A percentile compares a stretch with the other conserved stretches of the same genome.
These are phyloP conservation scores for Amaurobius ferox DNA, from an alignment of 2,888 invertebrate genomes.

Conservation along the genomic window DNA sequence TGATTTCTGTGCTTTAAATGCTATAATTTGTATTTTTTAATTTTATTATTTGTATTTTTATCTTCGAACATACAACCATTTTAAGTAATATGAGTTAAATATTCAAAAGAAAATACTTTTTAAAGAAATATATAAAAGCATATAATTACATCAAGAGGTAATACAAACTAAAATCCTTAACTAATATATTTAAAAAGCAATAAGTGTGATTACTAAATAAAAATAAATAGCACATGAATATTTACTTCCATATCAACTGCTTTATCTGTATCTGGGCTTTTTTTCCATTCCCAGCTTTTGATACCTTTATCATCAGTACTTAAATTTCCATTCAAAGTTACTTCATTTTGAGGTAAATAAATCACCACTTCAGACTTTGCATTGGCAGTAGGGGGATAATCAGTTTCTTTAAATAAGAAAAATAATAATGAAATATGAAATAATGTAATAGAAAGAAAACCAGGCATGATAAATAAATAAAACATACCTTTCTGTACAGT, in stretches of 20 bases:
- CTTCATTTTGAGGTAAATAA: slow-evolving; percentile 89
- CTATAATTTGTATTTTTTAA: no score
- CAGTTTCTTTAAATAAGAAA: slow-evolving; percentile 84
- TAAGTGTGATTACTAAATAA: no score
- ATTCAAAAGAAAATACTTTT: no score
- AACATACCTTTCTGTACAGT: slow-evolving; percentile 85
- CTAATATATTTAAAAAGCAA: no score
- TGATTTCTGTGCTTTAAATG: no score
- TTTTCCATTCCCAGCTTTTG: slow-evolving; percentile 96
- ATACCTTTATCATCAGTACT: slow-evolving; percentile 96
- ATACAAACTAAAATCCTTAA: no score
- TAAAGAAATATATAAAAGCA: no score
- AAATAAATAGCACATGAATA: background rate
- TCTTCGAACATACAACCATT: no score
- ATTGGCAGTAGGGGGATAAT: slow-evolving; percentile 96
- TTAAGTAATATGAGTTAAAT: no score
- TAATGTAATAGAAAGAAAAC: background rate
- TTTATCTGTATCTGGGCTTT: slow-evolving; percentile 86
- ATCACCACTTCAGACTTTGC: slow-evolving; percentile 93
- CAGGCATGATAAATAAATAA: background rate
- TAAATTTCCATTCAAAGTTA: slow-evolving; percentile 91
- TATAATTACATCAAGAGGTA: no score
- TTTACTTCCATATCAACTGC: slow-evolving; percentile 91
- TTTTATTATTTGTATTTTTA: no score
- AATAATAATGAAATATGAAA: background rate